Percentiles rank a stretch among this genome's conserved stretches.
These are phyloP conservation scores for Agriotes lineatus DNA, from an alignment of 2,888 invertebrate genomes.

Conservation along the genomic window DNA sequence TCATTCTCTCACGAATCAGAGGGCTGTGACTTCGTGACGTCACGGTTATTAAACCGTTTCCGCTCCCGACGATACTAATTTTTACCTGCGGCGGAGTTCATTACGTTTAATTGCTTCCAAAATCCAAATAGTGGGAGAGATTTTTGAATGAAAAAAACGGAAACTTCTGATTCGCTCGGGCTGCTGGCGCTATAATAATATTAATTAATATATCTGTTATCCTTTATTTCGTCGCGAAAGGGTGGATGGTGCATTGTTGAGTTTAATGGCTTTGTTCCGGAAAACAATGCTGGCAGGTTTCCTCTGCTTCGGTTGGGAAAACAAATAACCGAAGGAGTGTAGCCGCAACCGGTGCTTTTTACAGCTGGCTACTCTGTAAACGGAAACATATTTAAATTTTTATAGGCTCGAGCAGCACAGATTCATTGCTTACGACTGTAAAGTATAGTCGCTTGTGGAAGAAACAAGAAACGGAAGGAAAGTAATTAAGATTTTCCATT, in stretches of 20 bases:
- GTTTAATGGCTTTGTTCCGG: not conserved
- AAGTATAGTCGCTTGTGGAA: no score
- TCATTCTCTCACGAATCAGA: slow-evolving; percentile 44
- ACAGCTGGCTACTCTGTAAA: not conserved
- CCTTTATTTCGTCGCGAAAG: not conserved
- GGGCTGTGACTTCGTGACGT: slow-evolving; percentile 44
- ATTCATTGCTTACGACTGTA: no score
- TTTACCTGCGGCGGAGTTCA: slow-evolving; percentile 12
- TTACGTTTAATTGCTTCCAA: not conserved
- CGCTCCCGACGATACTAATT: slow-evolving; percentile 19
- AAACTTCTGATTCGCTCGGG: no score
- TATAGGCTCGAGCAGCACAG: no score
- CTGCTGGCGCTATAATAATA: no score
- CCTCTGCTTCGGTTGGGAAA: not conserved
- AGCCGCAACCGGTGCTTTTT: not conserved
- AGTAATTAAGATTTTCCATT: no score
- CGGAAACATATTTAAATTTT: not conserved
- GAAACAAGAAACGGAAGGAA: no score
- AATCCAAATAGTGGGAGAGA: no score
- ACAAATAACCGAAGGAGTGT: not conserved
- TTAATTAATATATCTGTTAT: not conserved
- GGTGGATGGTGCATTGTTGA: not conserved
- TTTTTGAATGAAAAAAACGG: no score
- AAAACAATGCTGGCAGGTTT: not conserved
- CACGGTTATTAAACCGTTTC: slow-evolving; percentile 41